Percentiles rank a stretch among this genome's conserved stretches.
Conservation (phyloP, 1,140 invertebrate species). For the Eueides isabella region DNA sequence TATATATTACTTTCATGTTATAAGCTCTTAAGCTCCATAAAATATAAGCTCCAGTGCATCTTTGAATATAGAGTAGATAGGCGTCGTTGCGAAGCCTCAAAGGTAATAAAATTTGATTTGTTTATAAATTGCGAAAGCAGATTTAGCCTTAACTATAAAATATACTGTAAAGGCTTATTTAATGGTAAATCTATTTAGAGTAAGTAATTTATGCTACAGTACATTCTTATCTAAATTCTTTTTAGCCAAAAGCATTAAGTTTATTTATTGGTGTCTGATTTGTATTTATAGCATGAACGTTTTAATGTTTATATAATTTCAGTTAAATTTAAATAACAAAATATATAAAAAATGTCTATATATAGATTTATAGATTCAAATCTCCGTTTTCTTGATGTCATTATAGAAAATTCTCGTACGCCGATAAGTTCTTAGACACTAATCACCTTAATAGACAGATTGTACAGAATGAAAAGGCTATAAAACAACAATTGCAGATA, state of each 20-base stretch:
- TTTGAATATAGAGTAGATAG: conserved; percentile 17
- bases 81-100: conserved; percentile 15
- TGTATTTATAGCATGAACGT: too few relatives aligned
- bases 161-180: conserved; percentile 4
- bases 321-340: too few relatives aligned
- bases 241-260: not conserved
- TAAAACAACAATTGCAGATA: too few relatives aligned
- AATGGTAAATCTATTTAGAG: conserved; percentile 3
- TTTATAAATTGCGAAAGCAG: conserved; percentile 21
- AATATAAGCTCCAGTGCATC: conserved; percentile 13
- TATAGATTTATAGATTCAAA: too few relatives aligned
- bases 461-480: too few relatives aligned
- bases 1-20: not conserved
- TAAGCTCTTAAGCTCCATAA: conserved; percentile 2
- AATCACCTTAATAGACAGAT: too few relatives aligned
- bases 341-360: too few relatives aligned
- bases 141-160: conserved; percentile 10
- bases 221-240: not conserved
- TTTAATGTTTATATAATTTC: too few relatives aligned
- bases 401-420: too few relatives aligned
- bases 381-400: too few relatives aligned
- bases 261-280: not conserved
- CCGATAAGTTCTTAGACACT: too few relatives aligned
- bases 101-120: conserved; percentile 21
- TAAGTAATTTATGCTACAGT: not conserved